Percentiles rank a stretch among this genome's conserved stretches.
Evolutionary conservation across 2,888 invertebrate genomes (phyloP).

Genomic region (Microplitis manilae): DNA sequence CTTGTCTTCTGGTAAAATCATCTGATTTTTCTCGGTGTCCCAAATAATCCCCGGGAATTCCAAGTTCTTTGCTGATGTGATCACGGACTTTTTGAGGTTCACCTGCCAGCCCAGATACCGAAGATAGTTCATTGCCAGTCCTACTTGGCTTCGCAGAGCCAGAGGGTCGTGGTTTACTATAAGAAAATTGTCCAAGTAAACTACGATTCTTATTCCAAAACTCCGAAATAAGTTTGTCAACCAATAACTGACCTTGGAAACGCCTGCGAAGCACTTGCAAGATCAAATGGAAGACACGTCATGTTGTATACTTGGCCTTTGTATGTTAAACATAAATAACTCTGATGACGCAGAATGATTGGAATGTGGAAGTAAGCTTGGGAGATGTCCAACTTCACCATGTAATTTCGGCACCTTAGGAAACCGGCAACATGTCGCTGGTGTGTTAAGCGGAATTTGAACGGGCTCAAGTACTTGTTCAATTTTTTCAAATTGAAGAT

Average conservation of each 20-base stretch:
- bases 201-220: conserved; percentile 44
- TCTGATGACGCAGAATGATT: conserved; percentile 46
- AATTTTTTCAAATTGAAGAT: conserved; percentile 34
- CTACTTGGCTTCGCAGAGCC: conserved; percentile 26
- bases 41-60: conserved; percentile 26
- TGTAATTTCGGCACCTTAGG: conserved; percentile 48
- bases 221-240: conserved; percentile 48
- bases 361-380: conserved; percentile 45
- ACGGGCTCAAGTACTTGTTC: conserved; percentile 25
- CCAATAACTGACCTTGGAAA: conserved; percentile 55
- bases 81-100: conserved; percentile 13
- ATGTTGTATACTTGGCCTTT: conserved; percentile 49
- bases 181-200: conserved; percentile 48
- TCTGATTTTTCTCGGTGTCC: conserved; percentile 9
- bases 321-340: conserved; percentile 50
- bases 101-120: conserved; percentile 25
- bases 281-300: conserved; percentile 55
- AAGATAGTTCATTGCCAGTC: neutral
- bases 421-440: conserved; percentile 44
- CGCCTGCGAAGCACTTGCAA: conserved; percentile 52
- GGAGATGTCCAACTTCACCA: conserved; percentile 48
- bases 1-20: conserved; percentile 26
- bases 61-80: neutral
- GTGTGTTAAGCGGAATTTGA: conserved; percentile 45
- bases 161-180: conserved; percentile 45